These are phyloP conservation scores for Pelusios castaneus DNA, from an alignment of 2,113 vertebrate species.

Conservation along the genomic window DNA sequence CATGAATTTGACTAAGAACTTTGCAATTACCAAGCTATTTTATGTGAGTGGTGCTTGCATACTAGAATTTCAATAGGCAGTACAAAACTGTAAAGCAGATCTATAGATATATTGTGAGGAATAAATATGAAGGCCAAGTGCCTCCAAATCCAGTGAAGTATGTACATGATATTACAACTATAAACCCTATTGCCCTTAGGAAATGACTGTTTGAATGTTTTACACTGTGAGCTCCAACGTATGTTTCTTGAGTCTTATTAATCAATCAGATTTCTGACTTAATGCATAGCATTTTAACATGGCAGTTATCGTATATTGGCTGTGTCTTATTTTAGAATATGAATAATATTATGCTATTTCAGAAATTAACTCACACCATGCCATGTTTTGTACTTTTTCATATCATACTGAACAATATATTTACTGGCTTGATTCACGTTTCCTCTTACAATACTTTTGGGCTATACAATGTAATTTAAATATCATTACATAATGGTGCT, in stretches of 20 bases:
- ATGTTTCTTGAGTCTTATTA: constrained; percentile 8
- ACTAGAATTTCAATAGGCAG: neutral
- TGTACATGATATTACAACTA: neutral
- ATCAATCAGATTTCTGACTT: neutral
- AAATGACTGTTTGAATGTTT: constrained; percentile 12
- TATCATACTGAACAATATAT: neutral
- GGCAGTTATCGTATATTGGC: neutral
- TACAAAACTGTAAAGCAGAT: neutral
- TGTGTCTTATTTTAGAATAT: neutral
- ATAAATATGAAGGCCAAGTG: neutral
- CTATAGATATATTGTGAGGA: neutral
- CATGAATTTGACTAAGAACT: neutral
- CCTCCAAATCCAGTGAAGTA: neutral
- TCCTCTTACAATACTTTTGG: neutral
- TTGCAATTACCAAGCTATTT: constrained; percentile 2
- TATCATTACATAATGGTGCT: neutral
- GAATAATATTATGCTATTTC: neutral
- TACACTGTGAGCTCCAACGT: constrained; percentile 20
- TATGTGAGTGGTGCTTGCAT: neutral
- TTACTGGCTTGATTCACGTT: constrained; percentile 20
- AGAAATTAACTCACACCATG: neutral
- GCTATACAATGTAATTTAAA: neutral
- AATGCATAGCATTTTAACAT: neutral
- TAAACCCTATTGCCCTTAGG: accelerated
- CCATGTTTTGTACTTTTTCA: constrained; percentile 10